phyloP scores from a whole-genome alignment of 2,113 vertebrate species.

The Catharus fuscescens region DNA sequence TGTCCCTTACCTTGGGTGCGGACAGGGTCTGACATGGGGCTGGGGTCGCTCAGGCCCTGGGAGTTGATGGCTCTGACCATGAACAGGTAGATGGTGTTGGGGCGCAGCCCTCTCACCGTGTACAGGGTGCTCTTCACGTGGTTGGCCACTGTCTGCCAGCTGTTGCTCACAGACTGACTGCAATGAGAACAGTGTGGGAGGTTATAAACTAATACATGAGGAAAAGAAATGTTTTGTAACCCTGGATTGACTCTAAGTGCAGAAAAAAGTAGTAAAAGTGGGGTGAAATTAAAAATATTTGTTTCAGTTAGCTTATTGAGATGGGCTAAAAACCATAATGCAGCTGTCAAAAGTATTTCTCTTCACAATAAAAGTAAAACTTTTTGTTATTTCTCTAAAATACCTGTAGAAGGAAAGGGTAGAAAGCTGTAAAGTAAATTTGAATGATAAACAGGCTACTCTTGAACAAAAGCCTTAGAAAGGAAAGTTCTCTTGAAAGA shows the following conservation, averaged over 20 bases:
- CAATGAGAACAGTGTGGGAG: conserved; percentile 43
- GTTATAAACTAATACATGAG: not conserved
- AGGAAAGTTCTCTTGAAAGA: conserved; percentile 68
- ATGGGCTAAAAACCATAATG: not conserved
- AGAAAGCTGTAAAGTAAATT: conserved; percentile 48
- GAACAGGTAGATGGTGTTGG: conserved; percentile 98
- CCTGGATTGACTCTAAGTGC: not conserved
- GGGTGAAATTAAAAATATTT: conserved; percentile 9
- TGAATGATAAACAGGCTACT: conserved; percentile 43
- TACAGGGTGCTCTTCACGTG: conserved; percentile 91
- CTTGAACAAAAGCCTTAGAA: conserved; percentile 48
- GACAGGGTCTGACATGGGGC: conserved; percentile 95
- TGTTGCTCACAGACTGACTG: conserved; percentile 98
- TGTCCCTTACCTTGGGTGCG: conserved; percentile 90
- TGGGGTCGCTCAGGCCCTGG: conserved; percentile 97
- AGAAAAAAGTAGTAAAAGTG: conserved; percentile 6
- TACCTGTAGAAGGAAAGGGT: conserved; percentile 51
- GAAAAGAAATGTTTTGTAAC: not conserved
- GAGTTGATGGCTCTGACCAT: conserved; percentile 95
- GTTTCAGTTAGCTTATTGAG: conserved; percentile 10
- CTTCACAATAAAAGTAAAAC: conserved; percentile 23
- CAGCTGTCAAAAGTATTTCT: conserved; percentile 52
- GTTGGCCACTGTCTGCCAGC: conserved; percentile 97
- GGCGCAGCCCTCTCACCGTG: conserved; percentile 89
- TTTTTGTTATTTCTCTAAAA: conserved; percentile 45